These are phyloP conservation scores for Bombus huntii DNA, from an alignment of 1,140 invertebrate genomes.

Conservation along the genomic window DNA sequence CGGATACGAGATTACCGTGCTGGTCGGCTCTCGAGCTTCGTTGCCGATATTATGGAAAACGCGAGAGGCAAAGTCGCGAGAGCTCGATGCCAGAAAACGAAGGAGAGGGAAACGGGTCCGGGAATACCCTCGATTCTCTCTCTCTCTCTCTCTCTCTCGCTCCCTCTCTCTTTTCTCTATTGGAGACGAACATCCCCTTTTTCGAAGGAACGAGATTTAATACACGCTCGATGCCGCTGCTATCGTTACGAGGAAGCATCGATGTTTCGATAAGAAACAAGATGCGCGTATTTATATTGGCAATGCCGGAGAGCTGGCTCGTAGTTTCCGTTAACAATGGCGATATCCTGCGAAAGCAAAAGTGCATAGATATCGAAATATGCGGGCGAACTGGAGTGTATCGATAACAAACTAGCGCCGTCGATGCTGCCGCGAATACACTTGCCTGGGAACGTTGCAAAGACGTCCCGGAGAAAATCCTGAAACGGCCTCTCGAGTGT, in stretches of 20 bases:
- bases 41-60: constrained; percentile 56
- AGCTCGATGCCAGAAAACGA: background rate
- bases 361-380: background rate
- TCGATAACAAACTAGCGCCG: constrained; percentile 21
- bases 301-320: background rate
- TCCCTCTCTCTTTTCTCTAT: background rate
- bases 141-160: background rate
- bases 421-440: background rate
- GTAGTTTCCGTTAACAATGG: constrained; percentile 23
- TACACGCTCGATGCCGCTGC: background rate
- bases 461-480: background rate
- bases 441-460: background rate
- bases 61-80: constrained; percentile 28
- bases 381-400: constrained; percentile 22
- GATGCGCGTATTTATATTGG: constrained; percentile 15
- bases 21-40: constrained; percentile 55
- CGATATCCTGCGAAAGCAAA: background rate
- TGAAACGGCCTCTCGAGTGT: background rate
- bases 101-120: constrained; percentile 29
- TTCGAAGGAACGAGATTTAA: constrained; percentile 33
- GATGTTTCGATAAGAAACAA: background rate
- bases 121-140: background rate
- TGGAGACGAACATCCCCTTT: background rate
- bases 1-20: constrained; percentile 63
- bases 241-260: constrained; percentile 29